Conservation (phyloP, 2,113 vertebrate genomes). For the Leucopsar rothschildi region DNA sequence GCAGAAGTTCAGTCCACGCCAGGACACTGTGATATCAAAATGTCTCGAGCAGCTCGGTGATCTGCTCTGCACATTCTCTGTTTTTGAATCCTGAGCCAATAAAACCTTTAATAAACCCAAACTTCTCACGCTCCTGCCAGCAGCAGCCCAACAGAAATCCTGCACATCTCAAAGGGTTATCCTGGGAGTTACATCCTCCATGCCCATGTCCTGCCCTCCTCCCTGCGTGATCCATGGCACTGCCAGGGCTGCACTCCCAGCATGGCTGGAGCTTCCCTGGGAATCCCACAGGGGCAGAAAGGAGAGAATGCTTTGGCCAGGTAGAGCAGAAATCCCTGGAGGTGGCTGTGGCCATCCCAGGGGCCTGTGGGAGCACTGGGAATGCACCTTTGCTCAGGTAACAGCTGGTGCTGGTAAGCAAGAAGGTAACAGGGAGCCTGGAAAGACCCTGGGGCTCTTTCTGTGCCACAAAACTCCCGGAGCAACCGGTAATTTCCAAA, state of each 20-base stretch:
- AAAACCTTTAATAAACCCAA: not conserved
- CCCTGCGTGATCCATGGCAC: accelerated
- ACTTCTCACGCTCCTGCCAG: accelerated
- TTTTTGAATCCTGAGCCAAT: not conserved
- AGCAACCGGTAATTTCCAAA: not conserved
- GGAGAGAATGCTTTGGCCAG: not conserved
- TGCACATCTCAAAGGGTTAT: not conserved
- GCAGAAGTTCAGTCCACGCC: accelerated
- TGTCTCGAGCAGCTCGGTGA: not conserved
- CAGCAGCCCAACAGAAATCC: not conserved
- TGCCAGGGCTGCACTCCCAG: not conserved
- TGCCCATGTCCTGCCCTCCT: not conserved
- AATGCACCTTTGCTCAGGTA: not conserved
- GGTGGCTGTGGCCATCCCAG: not conserved
- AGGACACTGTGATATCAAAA: not conserved
- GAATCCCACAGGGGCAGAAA: not conserved
- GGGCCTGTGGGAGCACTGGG: accelerated
- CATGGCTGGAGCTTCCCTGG: accelerated
- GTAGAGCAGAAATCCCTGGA: not conserved
- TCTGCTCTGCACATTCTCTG: not conserved
- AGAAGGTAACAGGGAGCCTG: not conserved
- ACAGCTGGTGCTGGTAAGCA: not conserved
- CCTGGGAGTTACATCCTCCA: not conserved
- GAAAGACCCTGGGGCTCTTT: not conserved
- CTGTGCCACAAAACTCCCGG: not conserved